These are phyloP conservation scores for Andinoacara biseriatus DNA, from an alignment of 2,113 vertebrate species.

Conservation along the genomic window DNA sequence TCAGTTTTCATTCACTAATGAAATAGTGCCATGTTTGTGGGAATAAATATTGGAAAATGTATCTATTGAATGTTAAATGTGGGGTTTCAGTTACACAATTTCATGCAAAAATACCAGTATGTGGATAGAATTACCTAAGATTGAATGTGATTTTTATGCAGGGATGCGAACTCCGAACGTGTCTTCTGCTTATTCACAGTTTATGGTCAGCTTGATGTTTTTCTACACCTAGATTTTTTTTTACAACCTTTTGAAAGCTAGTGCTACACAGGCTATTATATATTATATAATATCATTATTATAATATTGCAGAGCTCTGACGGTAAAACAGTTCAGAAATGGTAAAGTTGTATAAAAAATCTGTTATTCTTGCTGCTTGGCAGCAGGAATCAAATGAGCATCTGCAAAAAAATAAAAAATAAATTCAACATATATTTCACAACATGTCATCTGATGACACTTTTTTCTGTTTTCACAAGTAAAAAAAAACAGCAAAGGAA, in stretches of 20 bases:
- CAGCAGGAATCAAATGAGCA: neutral
- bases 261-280: neutral
- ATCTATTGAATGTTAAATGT: neutral
- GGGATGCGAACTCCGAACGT: neutral
- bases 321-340: neutral
- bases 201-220: neutral
- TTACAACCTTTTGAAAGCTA: neutral
- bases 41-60: neutral
- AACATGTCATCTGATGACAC: neutral
- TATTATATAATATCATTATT: no score
- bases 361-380: neutral
- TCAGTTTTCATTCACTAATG: slow-evolving; percentile 16
- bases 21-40: slow-evolving; percentile 1
- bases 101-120: neutral
- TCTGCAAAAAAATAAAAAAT: neutral
- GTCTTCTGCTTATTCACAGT: no score
- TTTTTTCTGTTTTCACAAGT: neutral
- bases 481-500: neutral
- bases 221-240: neutral
- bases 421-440: neutral
- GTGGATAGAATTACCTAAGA: neutral
- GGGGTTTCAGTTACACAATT: neutral
- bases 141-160: neutral
- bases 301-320: neutral
- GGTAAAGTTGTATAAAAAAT: no score